These are phyloP conservation scores for Leptinotarsa peninsularis DNA, from an alignment of 2,888 invertebrate genomes.

Conservation along the genomic window DNA sequence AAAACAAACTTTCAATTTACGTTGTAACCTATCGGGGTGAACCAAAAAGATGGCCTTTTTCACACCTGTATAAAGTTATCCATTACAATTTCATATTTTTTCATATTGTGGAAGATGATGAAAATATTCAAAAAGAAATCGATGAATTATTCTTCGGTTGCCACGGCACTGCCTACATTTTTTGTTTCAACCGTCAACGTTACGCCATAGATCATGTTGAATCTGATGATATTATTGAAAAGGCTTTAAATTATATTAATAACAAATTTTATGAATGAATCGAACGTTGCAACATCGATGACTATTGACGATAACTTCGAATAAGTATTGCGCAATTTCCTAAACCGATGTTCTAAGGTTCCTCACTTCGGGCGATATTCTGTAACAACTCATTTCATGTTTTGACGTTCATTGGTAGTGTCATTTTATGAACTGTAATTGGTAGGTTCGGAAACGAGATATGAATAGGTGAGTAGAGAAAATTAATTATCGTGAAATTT, in stretches of 20 bases:
- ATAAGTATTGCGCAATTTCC: conserved; percentile 7
- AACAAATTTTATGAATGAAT: conserved; percentile 20
- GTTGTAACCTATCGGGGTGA: too few relatives aligned
- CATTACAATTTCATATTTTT: too few relatives aligned
- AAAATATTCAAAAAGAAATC: too few relatives aligned
- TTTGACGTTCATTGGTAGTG: conserved; percentile 35
- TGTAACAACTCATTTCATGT: conserved; percentile 27
- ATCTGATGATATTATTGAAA: conserved; percentile 6
- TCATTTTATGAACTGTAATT: conserved; percentile 34
- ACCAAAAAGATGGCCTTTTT: too few relatives aligned
- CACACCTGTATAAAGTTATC: too few relatives aligned
- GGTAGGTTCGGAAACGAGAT: conserved; percentile 19
- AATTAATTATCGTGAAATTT: not conserved
- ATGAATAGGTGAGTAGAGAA: conserved; percentile 7
- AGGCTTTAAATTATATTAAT: not conserved
- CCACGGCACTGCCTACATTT: not conserved
- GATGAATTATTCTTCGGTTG: too few relatives aligned
- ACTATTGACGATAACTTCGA: conserved; percentile 10
- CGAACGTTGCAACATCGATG: conserved; percentile 10
- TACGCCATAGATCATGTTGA: conserved; percentile 12
- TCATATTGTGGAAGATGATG: too few relatives aligned
- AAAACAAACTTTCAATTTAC: too few relatives aligned
- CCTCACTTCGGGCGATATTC: conserved; percentile 13
- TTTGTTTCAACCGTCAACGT: not conserved
- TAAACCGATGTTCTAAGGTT: not conserved